These are phyloP conservation scores for Trogon melanurus DNA, from an alignment of 2,113 vertebrate species.

Conservation along the genomic window DNA sequence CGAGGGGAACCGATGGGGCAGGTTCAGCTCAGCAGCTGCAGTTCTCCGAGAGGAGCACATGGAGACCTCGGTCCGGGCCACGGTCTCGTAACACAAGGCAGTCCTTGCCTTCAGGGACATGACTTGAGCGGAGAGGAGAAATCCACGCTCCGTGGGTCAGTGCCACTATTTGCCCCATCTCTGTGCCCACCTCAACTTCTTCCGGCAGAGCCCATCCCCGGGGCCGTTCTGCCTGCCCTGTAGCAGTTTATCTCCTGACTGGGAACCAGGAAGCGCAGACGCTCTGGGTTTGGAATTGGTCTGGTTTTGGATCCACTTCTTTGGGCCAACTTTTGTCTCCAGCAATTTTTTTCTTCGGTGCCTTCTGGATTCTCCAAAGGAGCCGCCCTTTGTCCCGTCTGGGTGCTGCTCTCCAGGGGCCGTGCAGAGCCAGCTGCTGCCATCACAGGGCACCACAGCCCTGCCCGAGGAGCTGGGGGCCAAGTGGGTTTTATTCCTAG, in stretches of 20 bases:
- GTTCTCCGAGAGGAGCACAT: background rate
- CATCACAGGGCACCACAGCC: background rate
- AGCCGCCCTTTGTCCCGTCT: background rate
- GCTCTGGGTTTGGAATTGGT: background rate
- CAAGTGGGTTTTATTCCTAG: background rate
- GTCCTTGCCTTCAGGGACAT: background rate
- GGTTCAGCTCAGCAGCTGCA: background rate
- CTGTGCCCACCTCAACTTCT: no score
- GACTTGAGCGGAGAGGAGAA: background rate
- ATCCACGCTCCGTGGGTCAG: accelerated
- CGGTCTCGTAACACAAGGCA: accelerated
- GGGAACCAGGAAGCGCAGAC: background rate
- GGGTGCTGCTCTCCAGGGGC: background rate
- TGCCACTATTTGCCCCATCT: no score
- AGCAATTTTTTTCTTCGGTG: background rate
- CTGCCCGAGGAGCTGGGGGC: background rate
- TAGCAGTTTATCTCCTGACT: background rate
- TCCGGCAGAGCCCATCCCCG: background rate
- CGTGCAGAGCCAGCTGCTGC: background rate
- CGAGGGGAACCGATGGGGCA: background rate
- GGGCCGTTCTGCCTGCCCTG: no score
- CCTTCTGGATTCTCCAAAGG: background rate
- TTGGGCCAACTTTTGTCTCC: background rate
- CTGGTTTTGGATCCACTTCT: background rate
- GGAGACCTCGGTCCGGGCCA: background rate